phyloP scores from a whole-genome alignment of 2,888 invertebrate species.

The Idaea aversata region DNA sequence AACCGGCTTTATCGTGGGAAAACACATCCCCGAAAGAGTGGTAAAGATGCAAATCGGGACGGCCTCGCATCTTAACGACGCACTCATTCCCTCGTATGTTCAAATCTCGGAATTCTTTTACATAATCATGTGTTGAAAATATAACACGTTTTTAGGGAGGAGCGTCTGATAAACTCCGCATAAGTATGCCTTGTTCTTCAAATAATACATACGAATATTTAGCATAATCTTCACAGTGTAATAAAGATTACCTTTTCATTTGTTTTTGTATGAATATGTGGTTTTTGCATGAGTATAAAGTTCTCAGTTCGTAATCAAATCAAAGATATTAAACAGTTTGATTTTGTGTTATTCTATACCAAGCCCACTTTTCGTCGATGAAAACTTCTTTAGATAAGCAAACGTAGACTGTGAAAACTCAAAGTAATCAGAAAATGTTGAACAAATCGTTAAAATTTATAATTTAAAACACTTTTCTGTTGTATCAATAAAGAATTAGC shows the following conservation, averaged over 20 bases:
- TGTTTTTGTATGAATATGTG: conserved; percentile 32
- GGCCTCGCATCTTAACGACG: conserved; percentile 68
- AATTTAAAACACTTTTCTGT: conserved; percentile 8
- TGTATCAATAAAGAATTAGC: conserved; percentile 56
- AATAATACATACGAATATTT: conserved; percentile 66
- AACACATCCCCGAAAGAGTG: conserved; percentile 54
- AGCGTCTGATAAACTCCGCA: conserved; percentile 58
- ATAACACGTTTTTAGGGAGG: conserved; percentile 73
- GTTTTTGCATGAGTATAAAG: conserved; percentile 2
- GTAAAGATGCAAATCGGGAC: conserved; percentile 68
- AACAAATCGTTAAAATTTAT: background rate
- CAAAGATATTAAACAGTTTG: background rate
- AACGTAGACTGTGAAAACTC: background rate
- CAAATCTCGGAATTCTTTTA: conserved; percentile 74
- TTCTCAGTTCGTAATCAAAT: background rate
- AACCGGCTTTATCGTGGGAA: conserved; percentile 52
- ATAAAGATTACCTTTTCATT: conserved; percentile 47
- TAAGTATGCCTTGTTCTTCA: conserved; percentile 57
- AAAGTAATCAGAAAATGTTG: background rate
- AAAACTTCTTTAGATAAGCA: background rate
- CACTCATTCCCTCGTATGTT: conserved; percentile 59
- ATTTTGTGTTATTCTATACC: background rate
- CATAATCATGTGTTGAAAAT: conserved; percentile 79
- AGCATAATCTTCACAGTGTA: conserved; percentile 65
- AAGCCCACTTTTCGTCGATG: background rate